phyloP scores from a whole-genome alignment of 2,113 vertebrate genomes.

The Mesembrinibis cayennensis region DNA sequence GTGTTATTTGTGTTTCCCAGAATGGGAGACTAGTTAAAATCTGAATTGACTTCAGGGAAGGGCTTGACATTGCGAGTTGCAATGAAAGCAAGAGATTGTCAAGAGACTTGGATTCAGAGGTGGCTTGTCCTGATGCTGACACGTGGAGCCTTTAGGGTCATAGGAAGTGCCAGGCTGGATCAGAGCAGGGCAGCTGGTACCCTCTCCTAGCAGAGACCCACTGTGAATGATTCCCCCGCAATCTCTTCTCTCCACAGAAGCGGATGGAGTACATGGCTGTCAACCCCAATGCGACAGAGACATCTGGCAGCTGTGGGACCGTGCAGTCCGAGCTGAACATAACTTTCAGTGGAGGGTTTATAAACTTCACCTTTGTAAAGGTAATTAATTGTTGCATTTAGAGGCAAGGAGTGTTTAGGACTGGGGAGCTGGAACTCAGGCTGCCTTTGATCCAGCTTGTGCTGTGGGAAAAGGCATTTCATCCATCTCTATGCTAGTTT shows the following conservation, averaged over 20 bases:
- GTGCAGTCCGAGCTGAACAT: constrained; percentile 72
- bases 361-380: constrained; percentile 84
- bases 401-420: not conserved
- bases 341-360: constrained; percentile 72
- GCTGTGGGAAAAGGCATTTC: not conserved
- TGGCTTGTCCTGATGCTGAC: not conserved
- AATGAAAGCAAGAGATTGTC: not conserved
- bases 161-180: not conserved
- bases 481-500: not conserved
- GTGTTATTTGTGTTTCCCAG: not conserved
- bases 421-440: not conserved
- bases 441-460: not conserved
- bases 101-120: not conserved
- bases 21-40: not conserved
- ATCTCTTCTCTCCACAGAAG: constrained; percentile 54
- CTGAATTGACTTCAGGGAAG: not conserved
- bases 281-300: constrained; percentile 68
- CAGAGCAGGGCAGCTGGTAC: not conserved
- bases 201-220: not conserved
- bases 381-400: constrained; percentile 75
- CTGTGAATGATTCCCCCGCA: not conserved
- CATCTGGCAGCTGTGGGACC: constrained; percentile 74
- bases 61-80: not conserved
- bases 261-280: constrained; percentile 75
- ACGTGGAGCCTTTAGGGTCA: not conserved